Percentiles rank a stretch among this genome's conserved stretches.
These are phyloP conservation scores for Parelbella ahira DNA, from an alignment of 2,888 invertebrate genomes.

Conservation along the genomic window DNA sequence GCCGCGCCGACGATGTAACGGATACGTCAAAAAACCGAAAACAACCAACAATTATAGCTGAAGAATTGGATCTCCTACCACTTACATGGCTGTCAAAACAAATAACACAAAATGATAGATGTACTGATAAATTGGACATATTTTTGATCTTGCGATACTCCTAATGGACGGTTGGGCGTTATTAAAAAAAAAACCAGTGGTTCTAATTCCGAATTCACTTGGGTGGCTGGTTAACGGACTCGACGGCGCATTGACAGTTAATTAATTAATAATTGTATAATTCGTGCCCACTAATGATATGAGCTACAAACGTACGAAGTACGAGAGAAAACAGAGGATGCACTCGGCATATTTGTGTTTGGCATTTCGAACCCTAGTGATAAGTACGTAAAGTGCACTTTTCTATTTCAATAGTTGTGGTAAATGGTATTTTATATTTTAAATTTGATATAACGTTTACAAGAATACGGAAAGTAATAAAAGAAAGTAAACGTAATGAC, in stretches of 20 bases:
- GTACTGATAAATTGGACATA: conserved; percentile 61
- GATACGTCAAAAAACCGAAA: conserved; percentile 9
- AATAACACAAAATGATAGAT: conserved; percentile 67
- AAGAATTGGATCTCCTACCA: conserved; percentile 23
- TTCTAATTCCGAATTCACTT: conserved; percentile 41
- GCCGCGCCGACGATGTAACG: background rate
- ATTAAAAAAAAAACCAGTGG: conserved; percentile 28
- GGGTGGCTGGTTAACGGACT: conserved; percentile 37
- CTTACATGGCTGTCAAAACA: conserved; percentile 62
- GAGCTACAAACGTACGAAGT: no score
- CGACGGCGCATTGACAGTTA: conserved; percentile 46
- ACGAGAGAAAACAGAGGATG: no score
- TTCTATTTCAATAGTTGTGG: no score
- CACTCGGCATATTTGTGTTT: no score
- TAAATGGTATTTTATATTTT: no score
- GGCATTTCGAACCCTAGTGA: no score
- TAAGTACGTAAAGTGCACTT: no score
- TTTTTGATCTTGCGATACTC: conserved; percentile 54
- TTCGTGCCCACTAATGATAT: no score
- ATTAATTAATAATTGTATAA: conserved; percentile 61
- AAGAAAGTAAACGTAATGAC: no score
- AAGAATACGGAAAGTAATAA: no score
- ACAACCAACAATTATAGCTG: conserved; percentile 5
- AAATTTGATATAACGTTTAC: no score
- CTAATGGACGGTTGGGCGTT: conserved; percentile 36